Evolutionary conservation across 2,797 vertebrate genomes (phyloP).

Genomic region (Coregonus ussuriensis): DNA sequence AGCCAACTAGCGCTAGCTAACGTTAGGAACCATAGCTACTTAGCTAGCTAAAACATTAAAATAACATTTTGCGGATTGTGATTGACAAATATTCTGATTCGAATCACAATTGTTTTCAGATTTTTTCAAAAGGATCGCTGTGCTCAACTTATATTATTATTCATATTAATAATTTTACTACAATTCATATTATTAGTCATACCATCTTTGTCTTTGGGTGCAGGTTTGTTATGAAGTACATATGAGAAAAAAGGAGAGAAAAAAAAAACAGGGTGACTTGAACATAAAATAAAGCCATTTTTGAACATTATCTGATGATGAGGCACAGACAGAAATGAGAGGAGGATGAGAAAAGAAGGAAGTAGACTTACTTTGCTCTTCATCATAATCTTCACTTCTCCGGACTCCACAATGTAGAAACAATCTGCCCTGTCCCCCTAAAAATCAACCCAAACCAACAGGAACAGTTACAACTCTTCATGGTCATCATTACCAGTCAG

Average conservation of each 20-base stretch:
- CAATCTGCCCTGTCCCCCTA: constrained; percentile 95
- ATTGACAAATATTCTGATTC: background rate
- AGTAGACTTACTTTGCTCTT: constrained; percentile 93
- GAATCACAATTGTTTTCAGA: background rate
- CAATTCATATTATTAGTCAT: background rate
- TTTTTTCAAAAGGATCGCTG: background rate
- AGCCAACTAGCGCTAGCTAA: background rate
- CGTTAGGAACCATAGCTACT: background rate
- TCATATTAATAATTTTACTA: too few relatives aligned
- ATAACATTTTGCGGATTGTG: background rate
- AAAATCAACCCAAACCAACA: constrained; percentile 16
- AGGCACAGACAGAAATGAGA: background rate
- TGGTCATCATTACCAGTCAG: background rate
- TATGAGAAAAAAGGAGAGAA: constrained; percentile 15
- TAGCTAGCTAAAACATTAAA: background rate
- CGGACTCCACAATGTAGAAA: constrained; percentile 94
- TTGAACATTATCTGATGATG: background rate
- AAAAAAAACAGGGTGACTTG: background rate
- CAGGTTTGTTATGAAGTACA: background rate
- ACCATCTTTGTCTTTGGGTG: background rate
- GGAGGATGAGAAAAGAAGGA: background rate
- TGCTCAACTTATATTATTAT: background rate
- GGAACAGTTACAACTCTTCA: background rate
- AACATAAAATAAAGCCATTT: background rate
- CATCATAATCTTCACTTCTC: constrained; percentile 97